These are phyloP conservation scores for Apantesis nais DNA, from an alignment of 2,888 invertebrate genomes.

Conservation along the genomic window DNA sequence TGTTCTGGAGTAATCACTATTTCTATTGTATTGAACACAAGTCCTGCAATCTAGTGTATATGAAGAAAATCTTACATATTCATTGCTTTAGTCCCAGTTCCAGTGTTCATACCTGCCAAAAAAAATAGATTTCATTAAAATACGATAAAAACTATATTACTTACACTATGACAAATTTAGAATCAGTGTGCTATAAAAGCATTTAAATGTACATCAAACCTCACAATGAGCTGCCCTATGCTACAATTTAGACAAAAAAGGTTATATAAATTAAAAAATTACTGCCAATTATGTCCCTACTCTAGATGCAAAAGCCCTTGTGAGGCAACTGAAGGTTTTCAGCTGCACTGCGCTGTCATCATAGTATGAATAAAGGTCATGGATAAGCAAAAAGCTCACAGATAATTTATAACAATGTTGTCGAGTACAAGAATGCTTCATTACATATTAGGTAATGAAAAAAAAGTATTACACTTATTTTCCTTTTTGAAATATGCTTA, in stretches of 20 bases:
- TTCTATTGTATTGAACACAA: neutral
- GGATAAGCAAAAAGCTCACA: too few species aligned
- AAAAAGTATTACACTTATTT: too few species aligned
- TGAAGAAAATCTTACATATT: conserved; percentile 1
- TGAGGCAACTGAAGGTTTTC: conserved; percentile 75
- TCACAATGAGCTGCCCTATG: conserved; percentile 72
- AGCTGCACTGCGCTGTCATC: conserved; percentile 84
- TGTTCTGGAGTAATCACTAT: too few species aligned
- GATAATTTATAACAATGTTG: too few species aligned
- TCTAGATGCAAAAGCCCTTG: conserved; percentile 54
- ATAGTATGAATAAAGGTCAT: conserved; percentile 37
- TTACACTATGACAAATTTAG: neutral
- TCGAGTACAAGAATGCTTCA: too few species aligned
- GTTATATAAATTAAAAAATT: conserved; percentile 26
- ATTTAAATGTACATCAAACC: conserved; percentile 68
- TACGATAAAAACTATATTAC: neutral
- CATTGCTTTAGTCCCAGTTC: neutral
- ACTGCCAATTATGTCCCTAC: conserved; percentile 56
- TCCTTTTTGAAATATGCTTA: neutral
- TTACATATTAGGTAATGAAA: too few species aligned
- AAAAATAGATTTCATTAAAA: neutral
- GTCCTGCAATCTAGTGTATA: neutral
- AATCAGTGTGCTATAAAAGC: conserved; percentile 66
- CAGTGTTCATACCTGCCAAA: neutral
- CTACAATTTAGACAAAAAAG: conserved; percentile 61